phyloP scores from a whole-genome alignment of 2,888 invertebrate species.

The Drosophila neonasuta region DNA sequence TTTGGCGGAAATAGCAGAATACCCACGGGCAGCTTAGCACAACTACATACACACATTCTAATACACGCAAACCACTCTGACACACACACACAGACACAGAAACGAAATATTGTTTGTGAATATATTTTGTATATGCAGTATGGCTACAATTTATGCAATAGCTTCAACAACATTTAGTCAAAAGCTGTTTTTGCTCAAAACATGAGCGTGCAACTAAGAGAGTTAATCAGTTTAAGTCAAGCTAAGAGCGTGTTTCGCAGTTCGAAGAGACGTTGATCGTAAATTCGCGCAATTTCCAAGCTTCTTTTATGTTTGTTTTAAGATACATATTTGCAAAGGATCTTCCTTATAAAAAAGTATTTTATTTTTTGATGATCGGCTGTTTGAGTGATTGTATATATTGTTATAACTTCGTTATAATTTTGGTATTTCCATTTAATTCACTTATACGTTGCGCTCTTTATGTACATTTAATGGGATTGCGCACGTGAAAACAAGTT shows the following conservation, averaged over 20 bases:
- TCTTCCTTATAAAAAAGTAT: conserved; percentile 43
- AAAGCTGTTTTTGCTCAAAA: conserved; percentile 30
- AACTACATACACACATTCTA: conserved; percentile 19
- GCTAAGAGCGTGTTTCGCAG: conserved; percentile 40
- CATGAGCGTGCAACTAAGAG: conserved; percentile 35
- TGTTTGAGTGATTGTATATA: conserved; percentile 7
- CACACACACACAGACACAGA: not conserved
- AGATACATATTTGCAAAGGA: conserved; percentile 14
- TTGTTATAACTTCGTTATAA: conserved; percentile 18
- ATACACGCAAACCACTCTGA: not conserved
- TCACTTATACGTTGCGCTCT: conserved; percentile 43
- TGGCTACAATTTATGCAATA: conserved; percentile 43
- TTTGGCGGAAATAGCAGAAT: conserved; percentile 36
- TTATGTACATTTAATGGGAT: conserved; percentile 25
- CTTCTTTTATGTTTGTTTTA: conserved; percentile 13
- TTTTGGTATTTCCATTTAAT: conserved; percentile 31
- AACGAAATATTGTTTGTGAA: conserved; percentile 20
- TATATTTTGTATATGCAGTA: conserved; percentile 28
- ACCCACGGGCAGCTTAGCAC: conserved; percentile 29
- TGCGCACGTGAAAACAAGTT: conserved; percentile 71
- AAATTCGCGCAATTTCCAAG: conserved; percentile 37
- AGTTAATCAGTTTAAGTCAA: conserved; percentile 21
- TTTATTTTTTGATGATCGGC: conserved; percentile 11
- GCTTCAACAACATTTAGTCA: conserved; percentile 26
- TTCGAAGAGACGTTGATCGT: conserved; percentile 11